Evolutionary conservation across 2,888 invertebrate species (phyloP).

Genomic region (Theretra japonica): DNA sequence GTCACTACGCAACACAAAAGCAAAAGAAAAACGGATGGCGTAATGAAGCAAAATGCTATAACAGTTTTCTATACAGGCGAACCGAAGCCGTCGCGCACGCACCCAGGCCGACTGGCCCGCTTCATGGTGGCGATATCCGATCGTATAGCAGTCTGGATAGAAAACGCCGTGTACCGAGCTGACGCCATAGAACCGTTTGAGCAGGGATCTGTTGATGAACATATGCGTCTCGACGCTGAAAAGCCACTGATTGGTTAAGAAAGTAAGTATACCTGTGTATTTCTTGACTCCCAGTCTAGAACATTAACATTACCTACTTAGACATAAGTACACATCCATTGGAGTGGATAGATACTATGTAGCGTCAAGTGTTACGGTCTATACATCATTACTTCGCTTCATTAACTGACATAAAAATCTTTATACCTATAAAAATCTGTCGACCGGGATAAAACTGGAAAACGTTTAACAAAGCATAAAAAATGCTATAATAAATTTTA

Average conservation of each 20-base stretch:
- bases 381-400: too few species aligned
- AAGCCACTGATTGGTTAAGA: conserved; percentile 51
- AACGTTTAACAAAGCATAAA: too few species aligned
- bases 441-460: too few species aligned
- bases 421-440: too few species aligned
- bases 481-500: too few species aligned
- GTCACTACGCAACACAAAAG: conserved; percentile 21
- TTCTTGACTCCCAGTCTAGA: too few species aligned
- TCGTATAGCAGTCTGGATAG: conserved; percentile 81
- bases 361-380: too few species aligned
- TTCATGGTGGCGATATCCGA: conserved; percentile 84
- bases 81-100: conserved; percentile 74
- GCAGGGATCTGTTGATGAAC: conserved; percentile 55
- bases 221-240: conserved; percentile 71
- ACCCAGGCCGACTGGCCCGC: conserved; percentile 74
- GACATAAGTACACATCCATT: too few species aligned
- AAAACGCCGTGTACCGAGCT: conserved; percentile 77
- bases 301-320: too few species aligned
- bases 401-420: too few species aligned
- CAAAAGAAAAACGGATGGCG: conserved; percentile 8
- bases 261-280: background rate
- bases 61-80: conserved; percentile 57
- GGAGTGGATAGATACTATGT: too few species aligned
- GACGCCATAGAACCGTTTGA: conserved; percentile 67
- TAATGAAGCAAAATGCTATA: conserved; percentile 2